Evolutionary conservation across 2,797 vertebrate species (phyloP).

Genomic region (Gallinago nigripennis): DNA sequence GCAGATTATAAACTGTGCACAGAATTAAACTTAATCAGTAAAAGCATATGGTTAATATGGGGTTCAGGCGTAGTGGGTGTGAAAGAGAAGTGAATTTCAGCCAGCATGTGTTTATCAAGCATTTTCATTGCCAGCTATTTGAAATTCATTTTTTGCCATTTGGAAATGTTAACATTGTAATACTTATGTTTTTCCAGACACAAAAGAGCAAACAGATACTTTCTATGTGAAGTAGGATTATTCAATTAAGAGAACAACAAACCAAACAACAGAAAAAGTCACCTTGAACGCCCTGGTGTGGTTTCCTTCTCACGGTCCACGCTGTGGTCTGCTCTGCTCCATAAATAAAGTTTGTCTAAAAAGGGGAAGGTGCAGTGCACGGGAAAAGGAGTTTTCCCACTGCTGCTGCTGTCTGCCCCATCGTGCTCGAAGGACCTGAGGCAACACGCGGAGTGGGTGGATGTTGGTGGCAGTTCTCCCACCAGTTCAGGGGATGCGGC

Average conservation of each 20-base stretch:
- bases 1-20: background rate
- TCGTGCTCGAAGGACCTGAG: background rate
- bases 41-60: constrained; percentile 22
- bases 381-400: background rate
- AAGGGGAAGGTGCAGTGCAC: background rate
- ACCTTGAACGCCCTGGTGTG: background rate
- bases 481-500: background rate
- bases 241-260: background rate
- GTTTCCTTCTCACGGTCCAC: background rate
- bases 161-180: constrained; percentile 37
- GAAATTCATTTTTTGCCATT: constrained; percentile 52
- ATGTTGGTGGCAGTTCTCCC: fast-evolving
- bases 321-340: background rate
- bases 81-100: constrained; percentile 29
- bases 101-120: constrained; percentile 27
- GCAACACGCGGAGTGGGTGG: background rate
- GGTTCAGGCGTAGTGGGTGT: background rate
- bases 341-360: background rate
- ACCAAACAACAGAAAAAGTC: background rate
- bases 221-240: background rate
- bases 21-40: constrained; percentile 21
- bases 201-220: background rate
- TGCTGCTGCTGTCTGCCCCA: fast-evolving
- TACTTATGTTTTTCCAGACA: constrained; percentile 18
- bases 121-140: constrained; percentile 28